A percentile compares a stretch with the other conserved stretches of the same genome.
Conservation (phyloP, 1,140 invertebrate genomes). For the Halesus radiatus region DNA sequence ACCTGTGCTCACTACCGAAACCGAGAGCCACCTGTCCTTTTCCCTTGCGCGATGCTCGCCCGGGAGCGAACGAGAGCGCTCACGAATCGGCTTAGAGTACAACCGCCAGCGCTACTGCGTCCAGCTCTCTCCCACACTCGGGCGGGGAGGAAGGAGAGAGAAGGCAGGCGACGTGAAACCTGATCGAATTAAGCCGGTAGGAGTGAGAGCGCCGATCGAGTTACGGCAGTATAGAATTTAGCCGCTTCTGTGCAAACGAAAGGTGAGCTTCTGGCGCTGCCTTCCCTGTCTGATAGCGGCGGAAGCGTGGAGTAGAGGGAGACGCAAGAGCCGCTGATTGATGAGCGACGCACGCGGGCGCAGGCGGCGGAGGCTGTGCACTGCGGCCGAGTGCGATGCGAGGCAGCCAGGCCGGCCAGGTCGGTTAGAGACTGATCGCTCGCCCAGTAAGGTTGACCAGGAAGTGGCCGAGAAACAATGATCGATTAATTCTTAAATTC, state of each 20-base stretch:
- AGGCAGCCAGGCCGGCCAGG: too few species aligned
- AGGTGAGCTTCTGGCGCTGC: constrained; percentile 46
- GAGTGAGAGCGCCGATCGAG: constrained; percentile 38
- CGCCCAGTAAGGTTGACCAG: constrained; percentile 37
- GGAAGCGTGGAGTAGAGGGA: background rate
- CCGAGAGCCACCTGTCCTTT: constrained; percentile 70
- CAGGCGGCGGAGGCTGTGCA: constrained; percentile 38
- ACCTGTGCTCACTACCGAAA: constrained; percentile 72
- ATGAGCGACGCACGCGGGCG: constrained; percentile 37
- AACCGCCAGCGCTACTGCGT: background rate
- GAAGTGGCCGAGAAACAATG: constrained; percentile 52
- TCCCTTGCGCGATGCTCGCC: constrained; percentile 68
- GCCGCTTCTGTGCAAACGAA: constrained; percentile 54
- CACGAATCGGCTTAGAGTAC: background rate
- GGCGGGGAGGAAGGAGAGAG: constrained; percentile 16
- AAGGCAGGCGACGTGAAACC: background rate
- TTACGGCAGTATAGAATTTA: constrained; percentile 43
- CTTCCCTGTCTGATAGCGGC: background rate
- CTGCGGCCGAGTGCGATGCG: too few species aligned
- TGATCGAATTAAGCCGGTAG: constrained; percentile 46
- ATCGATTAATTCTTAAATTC: constrained; percentile 45
- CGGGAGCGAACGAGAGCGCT: constrained; percentile 67
- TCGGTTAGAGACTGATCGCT: constrained; percentile 7
- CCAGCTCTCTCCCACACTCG: constrained; percentile 3
- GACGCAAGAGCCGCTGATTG: constrained; percentile 44